phyloP scores from a whole-genome alignment of 2,797 vertebrate genomes.

The Hipposideros larvatus region DNA sequence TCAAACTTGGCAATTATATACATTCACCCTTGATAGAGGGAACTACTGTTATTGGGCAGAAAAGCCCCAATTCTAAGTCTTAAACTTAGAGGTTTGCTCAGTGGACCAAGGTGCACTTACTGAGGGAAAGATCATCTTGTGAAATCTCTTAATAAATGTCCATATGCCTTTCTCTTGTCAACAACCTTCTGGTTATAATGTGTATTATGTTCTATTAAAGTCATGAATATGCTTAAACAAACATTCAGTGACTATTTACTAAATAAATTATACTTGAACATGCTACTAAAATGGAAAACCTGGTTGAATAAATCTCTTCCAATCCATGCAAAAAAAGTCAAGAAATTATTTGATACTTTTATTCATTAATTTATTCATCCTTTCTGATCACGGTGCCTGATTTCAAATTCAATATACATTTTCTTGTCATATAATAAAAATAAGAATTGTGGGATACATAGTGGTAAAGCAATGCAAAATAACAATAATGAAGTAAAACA shows the following conservation, averaged over 20 bases:
- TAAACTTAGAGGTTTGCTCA: not conserved
- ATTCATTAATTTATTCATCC: not conserved
- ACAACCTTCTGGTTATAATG: not conserved
- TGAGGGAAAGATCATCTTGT: not conserved
- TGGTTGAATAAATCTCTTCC: not conserved
- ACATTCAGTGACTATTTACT: not conserved
- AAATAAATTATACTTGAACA: not conserved
- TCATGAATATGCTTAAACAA: conserved; percentile 31
- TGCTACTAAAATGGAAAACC: conserved; percentile 1
- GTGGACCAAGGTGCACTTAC: not conserved
- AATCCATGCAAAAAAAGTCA: not conserved
- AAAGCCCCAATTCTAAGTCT: not conserved
- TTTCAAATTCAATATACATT: not conserved
- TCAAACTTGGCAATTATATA: not conserved
- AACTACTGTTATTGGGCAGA: not conserved
- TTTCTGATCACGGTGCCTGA: not conserved
- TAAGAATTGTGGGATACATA: not conserved
- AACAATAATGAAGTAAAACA: not conserved
- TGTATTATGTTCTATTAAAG: not conserved
- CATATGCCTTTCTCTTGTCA: not conserved
- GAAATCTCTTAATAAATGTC: not conserved
- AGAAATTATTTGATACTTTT: not conserved
- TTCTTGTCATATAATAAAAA: not conserved
- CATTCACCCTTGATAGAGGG: not conserved
- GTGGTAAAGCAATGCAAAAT: not conserved